Base-by-base conservation (phyloP, 2,888 invertebrate species). In the Clostera curtula region DNA sequence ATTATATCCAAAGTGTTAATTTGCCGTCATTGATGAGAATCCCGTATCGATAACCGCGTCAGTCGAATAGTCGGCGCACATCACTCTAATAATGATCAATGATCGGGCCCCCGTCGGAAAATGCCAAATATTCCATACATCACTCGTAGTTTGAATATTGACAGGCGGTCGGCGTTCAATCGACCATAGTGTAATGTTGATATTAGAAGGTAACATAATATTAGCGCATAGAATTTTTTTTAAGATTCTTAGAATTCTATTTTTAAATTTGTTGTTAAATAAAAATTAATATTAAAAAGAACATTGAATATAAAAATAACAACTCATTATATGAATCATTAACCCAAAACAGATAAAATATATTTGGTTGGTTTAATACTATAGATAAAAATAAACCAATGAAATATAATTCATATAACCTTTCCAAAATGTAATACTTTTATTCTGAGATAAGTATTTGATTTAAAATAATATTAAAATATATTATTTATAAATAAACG, bases 91-190 rank as follows among this genome's bases (percentile, higher is more conserved):
- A 79, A 74, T 79, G 77, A 79, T 79, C 73, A 71, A 79, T 80
- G 77, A 72, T 73, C 46, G 40, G 44, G 42, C 50, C 40, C 48
- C 45, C 56, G 43, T 55, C 57, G 63, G 68, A 69, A 73, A 76
- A 77, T 75, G 80, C 79, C 75, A 79, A 77, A 79, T 76, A 77
- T 77, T 76, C 76, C 73, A 80, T 79, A 80, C 71, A 80, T 80
- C 82, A 80, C 72, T 63, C 59, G 56, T 66, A 70, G 60, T 64
- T 71, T 61, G 62, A 56, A 68, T 73, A 77, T 55, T 79, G 80
- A 79, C 80, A 80, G 80, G 59, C 68, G 65, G 48, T 49, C 54
- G 49, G 60, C 56, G 57, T 54, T 52, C 34, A 40, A 29, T 28
- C n/a, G 17, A n/a, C 37, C 49, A 56, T 39, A 68, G 73, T 49